Base-by-base conservation (phyloP, 2,888 invertebrate species). In the Caenorhabditis afra region DNA sequence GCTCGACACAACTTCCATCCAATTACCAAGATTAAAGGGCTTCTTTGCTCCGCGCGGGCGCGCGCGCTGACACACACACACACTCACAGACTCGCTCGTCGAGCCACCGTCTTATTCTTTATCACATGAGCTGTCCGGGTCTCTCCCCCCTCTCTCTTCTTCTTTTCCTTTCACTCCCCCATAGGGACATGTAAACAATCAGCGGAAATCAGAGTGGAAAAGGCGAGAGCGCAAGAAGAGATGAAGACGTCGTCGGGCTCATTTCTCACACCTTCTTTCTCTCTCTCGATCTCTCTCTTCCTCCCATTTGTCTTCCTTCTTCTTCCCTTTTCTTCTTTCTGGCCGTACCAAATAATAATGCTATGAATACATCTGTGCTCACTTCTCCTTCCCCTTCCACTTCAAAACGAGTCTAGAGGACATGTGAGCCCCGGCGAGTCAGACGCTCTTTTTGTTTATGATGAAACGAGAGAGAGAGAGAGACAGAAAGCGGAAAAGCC, bases 271-370 rank as follows among this genome's bases (percentile, higher is more conserved):
- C 22, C 62, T 62, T 8, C 52, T 47, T 47, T 41, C 47, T 62
- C 18, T 37, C 39, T 22, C 45, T 55, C 45, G 53, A 23, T 20
- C 52, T 52, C 61, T 70, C 45, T 55, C 45, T 45, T 18, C 18
- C 52, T 52, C 61, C 61, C 52, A 59, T 70, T 70, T 68, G 58
- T 68, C 68, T 52, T 68, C 59, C 16, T 47, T 35, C 45, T 57
- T 47, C 29, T 12, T 35, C 35, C 45, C 16, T 44, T 23, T 39
- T 20, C 35, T 58, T 49, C 41, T 67, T 44, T n/a, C n/a, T n/a
- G n/a, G n/a, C n/a, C n/a, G n/a, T 52, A 29, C 44, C 59, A 52
- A 70, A 71, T 71, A 71, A 71, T 57, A 71, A 71, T 71, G 71
- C 71, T 57, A 71, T 71, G 71, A 71, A 71, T 71, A 71, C 71